phyloP scores from a whole-genome alignment of 1,140 invertebrate genomes.

The Diprion similis region DNA sequence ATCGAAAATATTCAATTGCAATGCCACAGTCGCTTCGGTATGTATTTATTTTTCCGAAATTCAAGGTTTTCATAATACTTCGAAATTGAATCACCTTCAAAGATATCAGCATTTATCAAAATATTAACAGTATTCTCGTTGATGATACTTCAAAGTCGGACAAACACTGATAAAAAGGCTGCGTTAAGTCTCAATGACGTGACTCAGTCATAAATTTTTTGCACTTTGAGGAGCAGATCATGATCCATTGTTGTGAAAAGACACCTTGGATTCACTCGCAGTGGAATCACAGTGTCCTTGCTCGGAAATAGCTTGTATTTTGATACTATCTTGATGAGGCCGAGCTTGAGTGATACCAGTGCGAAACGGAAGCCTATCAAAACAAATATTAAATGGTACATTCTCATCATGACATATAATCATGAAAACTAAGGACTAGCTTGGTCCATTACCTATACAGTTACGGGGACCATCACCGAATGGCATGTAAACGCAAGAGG shows the following conservation, averaged over 20 bases:
- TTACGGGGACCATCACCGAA: conserved; percentile 71
- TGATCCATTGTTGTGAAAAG: neutral
- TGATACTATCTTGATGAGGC: conserved; percentile 34
- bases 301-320: conserved; percentile 39
- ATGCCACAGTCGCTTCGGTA: no score
- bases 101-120: no score
- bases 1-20: no score
- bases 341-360: conserved; percentile 43
- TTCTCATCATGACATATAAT: conserved; percentile 64
- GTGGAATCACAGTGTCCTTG: conserved; percentile 28
- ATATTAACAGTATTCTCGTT: no score
- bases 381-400: conserved; percentile 32
- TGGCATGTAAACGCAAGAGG: conserved; percentile 65
- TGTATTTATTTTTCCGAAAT: no score
- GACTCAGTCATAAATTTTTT: no score
- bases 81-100: no score
- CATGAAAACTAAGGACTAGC: no score
- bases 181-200: no score
- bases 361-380: conserved; percentile 41
- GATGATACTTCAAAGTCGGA: no score
- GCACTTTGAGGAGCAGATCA: neutral
- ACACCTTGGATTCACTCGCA: conserved; percentile 25
- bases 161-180: no score
- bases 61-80: no score
- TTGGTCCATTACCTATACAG: conserved; percentile 68